Conservation (phyloP, 2,113 vertebrate species). For the Motacilla tschutschensis region DNA sequence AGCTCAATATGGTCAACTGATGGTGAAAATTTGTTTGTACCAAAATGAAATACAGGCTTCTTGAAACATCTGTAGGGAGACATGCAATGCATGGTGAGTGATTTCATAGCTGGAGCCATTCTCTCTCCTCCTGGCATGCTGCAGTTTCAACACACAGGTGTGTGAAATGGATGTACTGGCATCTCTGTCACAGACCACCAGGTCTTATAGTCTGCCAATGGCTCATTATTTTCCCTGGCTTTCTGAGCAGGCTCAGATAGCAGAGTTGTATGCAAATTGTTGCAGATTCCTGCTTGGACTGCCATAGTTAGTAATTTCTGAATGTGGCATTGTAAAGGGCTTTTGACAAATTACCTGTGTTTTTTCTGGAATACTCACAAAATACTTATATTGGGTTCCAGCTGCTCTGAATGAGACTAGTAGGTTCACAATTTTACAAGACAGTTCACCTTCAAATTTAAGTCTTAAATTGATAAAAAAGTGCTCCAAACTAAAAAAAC, state of each 20-base stretch:
- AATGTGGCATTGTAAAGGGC: neutral
- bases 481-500: fast-evolving
- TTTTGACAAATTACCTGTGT: neutral
- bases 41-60: neutral
- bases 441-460: neutral
- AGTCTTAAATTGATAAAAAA: neutral
- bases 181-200: neutral
- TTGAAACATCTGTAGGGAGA: neutral
- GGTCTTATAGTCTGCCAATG: neutral
- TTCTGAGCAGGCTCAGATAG: neutral
- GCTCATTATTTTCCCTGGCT: neutral
- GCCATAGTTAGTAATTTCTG: neutral
- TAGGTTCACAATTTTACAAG: neutral
- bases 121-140: neutral
- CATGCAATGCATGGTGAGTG: neutral
- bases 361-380: neutral
- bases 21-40: neutral
- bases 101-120: neutral
- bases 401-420: neutral
- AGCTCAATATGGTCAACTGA: neutral
- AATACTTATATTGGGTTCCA: neutral
- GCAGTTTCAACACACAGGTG: neutral
- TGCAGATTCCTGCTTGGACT: neutral
- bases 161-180: neutral
- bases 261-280: neutral